phyloP scores from a whole-genome alignment of 2,113 vertebrate species.

The Nothoprocta perdicaria region DNA sequence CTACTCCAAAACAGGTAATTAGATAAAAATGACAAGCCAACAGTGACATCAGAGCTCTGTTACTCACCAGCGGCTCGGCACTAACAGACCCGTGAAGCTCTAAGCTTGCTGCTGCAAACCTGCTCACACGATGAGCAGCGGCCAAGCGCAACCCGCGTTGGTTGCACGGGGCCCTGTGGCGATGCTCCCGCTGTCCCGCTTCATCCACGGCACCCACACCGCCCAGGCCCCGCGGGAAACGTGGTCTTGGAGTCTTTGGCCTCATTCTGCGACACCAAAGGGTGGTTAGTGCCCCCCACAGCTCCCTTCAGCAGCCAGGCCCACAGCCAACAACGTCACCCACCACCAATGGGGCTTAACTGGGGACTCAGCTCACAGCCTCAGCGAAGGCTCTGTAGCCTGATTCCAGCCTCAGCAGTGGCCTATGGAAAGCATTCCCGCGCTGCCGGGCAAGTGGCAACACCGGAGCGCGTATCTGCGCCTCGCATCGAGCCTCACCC shows the following conservation, averaged over 20 bases:
- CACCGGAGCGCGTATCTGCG: background rate
- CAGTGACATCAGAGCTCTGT: background rate
- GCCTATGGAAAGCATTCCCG: slow-evolving; percentile 1
- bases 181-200: too few species aligned
- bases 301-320: too few species aligned
- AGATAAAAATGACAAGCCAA: background rate
- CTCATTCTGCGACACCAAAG: too few species aligned
- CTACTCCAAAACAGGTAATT: background rate
- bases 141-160: too few species aligned
- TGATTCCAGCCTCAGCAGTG: background rate
- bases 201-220: too few species aligned
- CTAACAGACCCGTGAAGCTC: background rate
- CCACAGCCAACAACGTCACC: too few species aligned
- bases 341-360: too few species aligned
- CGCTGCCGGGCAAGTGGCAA: background rate
- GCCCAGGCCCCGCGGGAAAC: too few species aligned
- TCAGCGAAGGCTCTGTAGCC: background rate
- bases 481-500: slow-evolving; percentile 4
- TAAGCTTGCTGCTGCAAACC: background rate
- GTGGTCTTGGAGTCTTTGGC: too few species aligned
- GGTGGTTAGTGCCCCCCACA: too few species aligned
- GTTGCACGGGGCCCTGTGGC: too few species aligned
- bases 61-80: background rate
- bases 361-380: background rate
- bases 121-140: background rate